Evolutionary conservation across 2,113 vertebrate species (phyloP), one percentile per base, ranked within the genome.

Genomic region (Callospermophilus lateralis): DNA sequence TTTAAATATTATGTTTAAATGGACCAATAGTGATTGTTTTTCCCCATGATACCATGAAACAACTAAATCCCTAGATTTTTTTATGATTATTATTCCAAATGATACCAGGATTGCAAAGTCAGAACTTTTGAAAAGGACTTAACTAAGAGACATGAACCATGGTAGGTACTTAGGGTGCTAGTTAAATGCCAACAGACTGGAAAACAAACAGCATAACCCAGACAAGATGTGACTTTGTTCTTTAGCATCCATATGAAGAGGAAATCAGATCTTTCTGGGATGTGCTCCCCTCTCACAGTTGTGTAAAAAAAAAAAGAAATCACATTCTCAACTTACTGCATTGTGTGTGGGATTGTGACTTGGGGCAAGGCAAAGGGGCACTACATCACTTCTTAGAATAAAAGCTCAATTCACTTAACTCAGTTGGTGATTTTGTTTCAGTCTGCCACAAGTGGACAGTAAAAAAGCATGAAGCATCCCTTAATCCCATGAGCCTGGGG

Each of bases 101-200:
- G 95, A 94, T 91, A 94, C 87, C 89, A 63, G 74, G 91, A 78
- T 74, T 95, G 74, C 72, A 96, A 97, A 93, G 67, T 91, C 86
- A 93, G 84, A 96, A 86, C 92, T 94, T 97, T 95, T 93, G 80
- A 77, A 93, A 97, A 92, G 67, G 48, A 95, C 32, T 94, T 94
- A 72, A 63, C 65, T 89, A 74, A 76, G 86, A 76, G 58, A 77
- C 92, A 37, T 55, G 97, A 91, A 84, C 87, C 16, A 0, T 32
- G 81, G 67, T 89, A 84, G 92, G 39, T 94, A 89, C 94, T 97
- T 93, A 77, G 89, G 42, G 86, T 94, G 61, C 68, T 16, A 32
- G 89, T 93, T 94, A 80, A 96, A 92, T 95, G 94, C 96, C 97
- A 97, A 48, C 90, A 97, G 97, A 98, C 98, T 96, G 95, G 97